Percentiles rank a stretch among this genome's conserved stretches.
These are phyloP conservation scores for Syngnathus typhle DNA, from an alignment of 2,113 vertebrate genomes.

Conservation along the genomic window DNA sequence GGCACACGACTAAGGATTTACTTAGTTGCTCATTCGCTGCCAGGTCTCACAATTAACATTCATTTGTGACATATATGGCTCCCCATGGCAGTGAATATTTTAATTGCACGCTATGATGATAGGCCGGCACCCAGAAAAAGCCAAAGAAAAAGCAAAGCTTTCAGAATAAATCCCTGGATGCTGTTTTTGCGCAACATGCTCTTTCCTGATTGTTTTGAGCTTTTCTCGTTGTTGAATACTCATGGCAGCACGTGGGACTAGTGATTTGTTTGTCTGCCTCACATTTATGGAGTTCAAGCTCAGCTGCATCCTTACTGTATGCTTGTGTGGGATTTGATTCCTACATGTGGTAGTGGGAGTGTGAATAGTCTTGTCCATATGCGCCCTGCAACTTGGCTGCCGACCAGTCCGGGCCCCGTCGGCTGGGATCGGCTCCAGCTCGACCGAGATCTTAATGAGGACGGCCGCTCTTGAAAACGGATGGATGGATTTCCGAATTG, in stretches of 20 bases:
- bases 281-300: neutral
- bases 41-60: too few relatives aligned
- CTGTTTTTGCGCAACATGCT: neutral
- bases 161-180: neutral
- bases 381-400: neutral
- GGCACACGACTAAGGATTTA: neutral
- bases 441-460: neutral
- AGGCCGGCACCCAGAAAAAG: too few relatives aligned
- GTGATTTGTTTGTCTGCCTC: neutral
- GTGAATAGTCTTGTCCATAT: neutral
- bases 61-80: too few relatives aligned
- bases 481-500: slow-evolving; percentile 1
- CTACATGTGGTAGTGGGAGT: neutral
- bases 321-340: neutral
- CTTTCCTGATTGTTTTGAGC: neutral
- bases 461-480: neutral
- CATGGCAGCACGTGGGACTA: neutral
- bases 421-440: neutral
- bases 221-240: neutral
- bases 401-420: neutral
- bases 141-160: too few relatives aligned
- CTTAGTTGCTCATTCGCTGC: neutral
- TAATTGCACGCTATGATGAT: neutral
- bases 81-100: neutral
- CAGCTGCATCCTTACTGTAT: neutral